Evolutionary conservation across 2,797 vertebrate species (phyloP).

Genomic region (Rhadinocentrus ornatus): DNA sequence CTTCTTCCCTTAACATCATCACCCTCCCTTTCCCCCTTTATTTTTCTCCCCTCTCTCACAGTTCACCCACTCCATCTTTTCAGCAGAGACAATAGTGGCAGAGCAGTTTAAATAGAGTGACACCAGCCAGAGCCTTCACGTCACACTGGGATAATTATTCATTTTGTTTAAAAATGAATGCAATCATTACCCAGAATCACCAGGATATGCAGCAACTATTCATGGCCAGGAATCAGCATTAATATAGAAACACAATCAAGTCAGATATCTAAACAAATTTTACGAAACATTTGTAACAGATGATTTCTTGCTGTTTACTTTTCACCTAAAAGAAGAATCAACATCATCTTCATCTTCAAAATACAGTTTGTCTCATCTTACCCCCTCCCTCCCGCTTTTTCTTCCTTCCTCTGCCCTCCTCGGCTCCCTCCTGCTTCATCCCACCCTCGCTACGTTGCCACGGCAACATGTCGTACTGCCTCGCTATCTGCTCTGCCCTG

Average conservation of each 20-base stretch:
- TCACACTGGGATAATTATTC: background rate
- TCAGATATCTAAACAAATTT: background rate
- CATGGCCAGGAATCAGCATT: background rate
- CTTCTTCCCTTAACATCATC: slow-evolving; percentile 33
- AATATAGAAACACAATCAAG: background rate
- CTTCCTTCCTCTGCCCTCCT: slow-evolving; percentile 12
- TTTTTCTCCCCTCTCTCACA: slow-evolving; percentile 6
- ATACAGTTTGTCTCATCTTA: slow-evolving; percentile 19
- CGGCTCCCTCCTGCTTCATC: slow-evolving; percentile 55
- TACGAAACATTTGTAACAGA: background rate
- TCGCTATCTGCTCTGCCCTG: slow-evolving; percentile 73
- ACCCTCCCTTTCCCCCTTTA: slow-evolving; percentile 43
- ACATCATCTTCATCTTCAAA: slow-evolving; percentile 36
- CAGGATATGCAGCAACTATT: background rate
- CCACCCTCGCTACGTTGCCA: slow-evolving; percentile 81
- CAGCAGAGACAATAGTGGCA: slow-evolving; percentile 19
- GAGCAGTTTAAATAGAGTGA: background rate
- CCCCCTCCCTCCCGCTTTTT: slow-evolving; percentile 36
- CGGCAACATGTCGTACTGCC: slow-evolving; percentile 79
- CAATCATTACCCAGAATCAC: background rate
- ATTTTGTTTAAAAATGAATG: slow-evolving; percentile 9
- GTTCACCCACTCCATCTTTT: slow-evolving; percentile 50
- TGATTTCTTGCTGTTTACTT: background rate
- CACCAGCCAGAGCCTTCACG: slow-evolving; percentile 4
- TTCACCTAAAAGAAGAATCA: slow-evolving; percentile 49